Evolutionary conservation across 2,797 vertebrate species (phyloP).

Genomic region (Siniperca undulata): DNA sequence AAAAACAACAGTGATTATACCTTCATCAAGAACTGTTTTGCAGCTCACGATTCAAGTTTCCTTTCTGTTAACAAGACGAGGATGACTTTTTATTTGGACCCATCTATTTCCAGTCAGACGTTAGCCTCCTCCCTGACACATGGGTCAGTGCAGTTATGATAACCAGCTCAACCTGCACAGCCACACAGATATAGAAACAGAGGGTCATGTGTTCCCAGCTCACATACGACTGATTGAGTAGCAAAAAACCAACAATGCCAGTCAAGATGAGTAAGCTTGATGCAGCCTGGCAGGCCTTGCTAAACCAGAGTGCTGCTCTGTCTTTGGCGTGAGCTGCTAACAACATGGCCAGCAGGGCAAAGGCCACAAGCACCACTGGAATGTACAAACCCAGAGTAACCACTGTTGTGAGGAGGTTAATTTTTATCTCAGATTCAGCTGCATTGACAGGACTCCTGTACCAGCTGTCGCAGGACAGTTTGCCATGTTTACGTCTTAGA

Average conservation of each 20-base stretch:
- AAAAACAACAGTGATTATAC: not conserved
- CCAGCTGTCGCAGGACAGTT: not conserved
- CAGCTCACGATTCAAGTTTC: not conserved
- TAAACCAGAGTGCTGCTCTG: constrained; percentile 24
- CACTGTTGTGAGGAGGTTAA: not conserved
- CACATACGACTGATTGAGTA: constrained; percentile 8
- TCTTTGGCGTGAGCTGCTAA: constrained; percentile 46
- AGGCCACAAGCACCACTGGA: constrained; percentile 59
- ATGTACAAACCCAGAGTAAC: constrained; percentile 34
- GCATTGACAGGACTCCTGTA: not conserved
- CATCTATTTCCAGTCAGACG: constrained; percentile 23
- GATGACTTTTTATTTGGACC: not conserved
- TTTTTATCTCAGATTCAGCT: not conserved
- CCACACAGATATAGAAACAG: constrained; percentile 49
- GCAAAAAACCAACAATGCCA: constrained; percentile 37
- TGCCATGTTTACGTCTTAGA: not conserved
- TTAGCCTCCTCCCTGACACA: not conserved
- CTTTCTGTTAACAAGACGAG: not conserved
- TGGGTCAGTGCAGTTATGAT: constrained; percentile 23
- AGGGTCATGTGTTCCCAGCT: constrained; percentile 29
- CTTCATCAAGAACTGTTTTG: not conserved
- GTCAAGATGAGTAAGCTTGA: constrained; percentile 38
- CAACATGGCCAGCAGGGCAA: constrained; percentile 59
- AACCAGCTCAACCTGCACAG: constrained; percentile 46
- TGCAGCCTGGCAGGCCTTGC: constrained; percentile 42